A percentile compares a stretch with the other conserved stretches of the same genome.
phyloP scores from a whole-genome alignment of 2,888 invertebrate genomes.

The Caenorhabditis plicata region DNA sequence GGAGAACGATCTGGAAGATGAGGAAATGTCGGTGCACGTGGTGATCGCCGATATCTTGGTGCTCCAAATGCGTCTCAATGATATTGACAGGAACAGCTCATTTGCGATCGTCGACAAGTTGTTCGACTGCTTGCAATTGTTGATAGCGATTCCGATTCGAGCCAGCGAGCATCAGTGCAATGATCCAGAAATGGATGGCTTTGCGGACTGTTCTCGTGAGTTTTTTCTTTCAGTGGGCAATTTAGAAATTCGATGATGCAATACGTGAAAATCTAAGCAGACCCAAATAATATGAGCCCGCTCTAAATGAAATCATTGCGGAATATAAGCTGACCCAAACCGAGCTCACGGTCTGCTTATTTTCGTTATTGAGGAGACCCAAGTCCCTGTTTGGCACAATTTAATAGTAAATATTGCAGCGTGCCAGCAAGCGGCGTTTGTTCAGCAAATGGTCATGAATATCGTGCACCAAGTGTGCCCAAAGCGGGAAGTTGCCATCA shows the following conservation, averaged over 20 bases:
- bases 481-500: slow-evolving; percentile 53
- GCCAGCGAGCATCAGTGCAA: slow-evolving; percentile 69
- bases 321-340: too few species aligned
- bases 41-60: slow-evolving; percentile 91
- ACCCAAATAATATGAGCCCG: too few species aligned
- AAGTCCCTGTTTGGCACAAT: too few species aligned
- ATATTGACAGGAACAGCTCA: slow-evolving; percentile 71
- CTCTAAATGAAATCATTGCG: too few species aligned
- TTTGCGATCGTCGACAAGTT: slow-evolving; percentile 46
- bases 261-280: too few species aligned
- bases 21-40: slow-evolving; percentile 75
- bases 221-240: background rate
- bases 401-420: slow-evolving; percentile 17
- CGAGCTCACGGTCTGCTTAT: too few species aligned
- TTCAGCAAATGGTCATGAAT: slow-evolving; percentile 75
- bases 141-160: slow-evolving; percentile 67
- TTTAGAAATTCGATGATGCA: too few species aligned
- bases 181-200: slow-evolving; percentile 67
- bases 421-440: slow-evolving; percentile 89
- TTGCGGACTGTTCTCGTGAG: slow-evolving; percentile 76
- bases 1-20: slow-evolving; percentile 54
- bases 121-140: slow-evolving; percentile 48
- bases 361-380: too few species aligned
- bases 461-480: slow-evolving; percentile 63
- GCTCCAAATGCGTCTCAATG: slow-evolving; percentile 88